Evolutionary conservation across 1,140 invertebrate species (phyloP), one percentile per base, ranked within the genome.

Genomic region (Atopsyche davidsoni): DNA sequence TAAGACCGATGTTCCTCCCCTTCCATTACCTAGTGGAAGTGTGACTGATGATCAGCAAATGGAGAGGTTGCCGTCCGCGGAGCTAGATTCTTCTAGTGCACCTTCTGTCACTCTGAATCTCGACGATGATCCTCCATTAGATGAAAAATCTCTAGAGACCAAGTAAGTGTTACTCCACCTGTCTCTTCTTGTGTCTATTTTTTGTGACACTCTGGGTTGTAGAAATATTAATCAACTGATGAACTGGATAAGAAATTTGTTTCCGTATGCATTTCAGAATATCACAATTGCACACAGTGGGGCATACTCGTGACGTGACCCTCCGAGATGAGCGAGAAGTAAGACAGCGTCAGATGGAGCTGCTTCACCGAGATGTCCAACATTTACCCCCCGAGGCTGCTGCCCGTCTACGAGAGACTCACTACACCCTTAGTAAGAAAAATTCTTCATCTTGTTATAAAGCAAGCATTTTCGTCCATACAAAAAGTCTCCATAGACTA

Each of bases 261-360:
- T 38, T n/a, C 14, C 4, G 11, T 38, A 38, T n/a, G 4, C 2
- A 32, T 48, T 59, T 53, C 51, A 79, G 86, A 72, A 72, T 89
- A 56, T 80, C 82, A 3, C 81, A 89, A 67, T 67, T 89, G 49
- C 85, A 83, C 56, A 79, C 73, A 41, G 77, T 87, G 48, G 79
- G 77, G 54, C 85, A 89, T 61, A 76, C 75, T 47, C 80, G 80
- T 59, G 86, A 88, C 64, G 80, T 87, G 55, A 75, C 75, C 32
- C 68, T 89, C 51, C 77, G 80, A 23, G 81, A 86, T 43, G 86
- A 89, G 57, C 79, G 85, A 56, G 82, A 87, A 53, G 67, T 78
- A 54, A 76, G 86, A n/a, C 77, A 86, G 58, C 77, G 85, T 46
- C 83, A 86, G 69, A 78, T 87, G 78, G 75, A 82, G 2, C 70